Evolutionary conservation across 2,113 vertebrate genomes (phyloP).

Genomic region (Clinocottus analis): DNA sequence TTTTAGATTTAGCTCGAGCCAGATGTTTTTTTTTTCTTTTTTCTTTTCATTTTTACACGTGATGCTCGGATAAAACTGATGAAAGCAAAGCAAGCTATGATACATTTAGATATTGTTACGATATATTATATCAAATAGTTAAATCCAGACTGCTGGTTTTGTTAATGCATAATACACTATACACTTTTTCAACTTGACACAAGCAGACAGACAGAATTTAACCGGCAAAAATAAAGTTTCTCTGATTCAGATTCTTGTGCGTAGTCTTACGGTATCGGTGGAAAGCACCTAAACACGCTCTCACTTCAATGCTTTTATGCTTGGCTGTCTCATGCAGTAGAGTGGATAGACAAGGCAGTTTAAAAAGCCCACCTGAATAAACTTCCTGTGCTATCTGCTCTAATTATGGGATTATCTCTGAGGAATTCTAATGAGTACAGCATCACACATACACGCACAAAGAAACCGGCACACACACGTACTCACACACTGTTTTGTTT

Average conservation of each 20-base stretch:
- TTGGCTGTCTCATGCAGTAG: slow-evolving; percentile 59
- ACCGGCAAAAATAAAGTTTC: background rate
- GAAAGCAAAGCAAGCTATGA: background rate
- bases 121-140: background rate
- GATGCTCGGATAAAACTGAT: background rate
- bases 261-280: slow-evolving; percentile 11
- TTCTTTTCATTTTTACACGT: background rate
- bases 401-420: slow-evolving; percentile 78
- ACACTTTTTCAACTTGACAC: background rate
- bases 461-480: slow-evolving; percentile 8
- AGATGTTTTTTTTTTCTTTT: background rate
- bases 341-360: slow-evolving; percentile 55
- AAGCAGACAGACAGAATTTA: background rate
- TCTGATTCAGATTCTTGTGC: slow-evolving; percentile 25
- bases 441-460: slow-evolving; percentile 36
- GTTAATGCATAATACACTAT: background rate
- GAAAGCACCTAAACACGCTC: slow-evolving; percentile 52
- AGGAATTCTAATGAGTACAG: slow-evolving; percentile 68
- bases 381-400: slow-evolving; percentile 77
- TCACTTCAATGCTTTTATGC: slow-evolving; percentile 47
- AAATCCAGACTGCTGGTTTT: background rate
- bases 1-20: slow-evolving; percentile 13
- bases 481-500: slow-evolving; percentile 14
- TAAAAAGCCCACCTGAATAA: slow-evolving; percentile 76
- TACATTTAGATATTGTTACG: background rate